Evolutionary conservation across 53 echinoderm and acorn worm species (phyloP).

Genomic region (Mesocentrotus franciscanus): DNA sequence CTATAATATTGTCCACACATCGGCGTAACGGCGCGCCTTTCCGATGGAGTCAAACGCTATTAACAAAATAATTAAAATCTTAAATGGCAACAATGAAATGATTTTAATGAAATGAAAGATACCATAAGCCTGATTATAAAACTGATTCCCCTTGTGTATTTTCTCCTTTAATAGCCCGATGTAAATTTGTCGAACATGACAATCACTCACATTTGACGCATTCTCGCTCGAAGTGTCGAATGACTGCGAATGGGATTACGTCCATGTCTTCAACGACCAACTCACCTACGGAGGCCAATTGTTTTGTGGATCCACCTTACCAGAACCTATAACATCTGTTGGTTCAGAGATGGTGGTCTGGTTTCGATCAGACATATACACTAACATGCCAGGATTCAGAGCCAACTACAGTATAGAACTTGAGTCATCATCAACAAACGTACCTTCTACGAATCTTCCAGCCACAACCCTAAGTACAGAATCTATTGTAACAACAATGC

Average conservation of each 20-base stretch:
- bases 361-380: not conserved
- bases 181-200: not conserved
- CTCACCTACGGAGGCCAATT: not conserved
- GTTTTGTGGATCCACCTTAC: conserved; percentile 10
- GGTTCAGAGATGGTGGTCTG: not conserved
- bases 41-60: too few species aligned
- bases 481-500: not conserved
- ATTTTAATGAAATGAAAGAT: too few species aligned
- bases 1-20: not conserved
- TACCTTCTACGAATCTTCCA: not conserved
- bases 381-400: not conserved
- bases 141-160: too few species aligned
- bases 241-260: not conserved
- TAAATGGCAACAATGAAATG: too few species aligned
- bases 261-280: not conserved
- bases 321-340: not conserved
- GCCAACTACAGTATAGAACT: conserved; percentile 6
- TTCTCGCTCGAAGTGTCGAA: not conserved
- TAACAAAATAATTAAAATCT: too few species aligned
- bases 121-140: too few species aligned
- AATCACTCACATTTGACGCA: not conserved
- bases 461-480: not conserved
- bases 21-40: too few species aligned
- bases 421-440: not conserved
- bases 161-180: not conserved